Conservation (phyloP, 2,113 vertebrate species). For the Lophochroa leadbeateri region DNA sequence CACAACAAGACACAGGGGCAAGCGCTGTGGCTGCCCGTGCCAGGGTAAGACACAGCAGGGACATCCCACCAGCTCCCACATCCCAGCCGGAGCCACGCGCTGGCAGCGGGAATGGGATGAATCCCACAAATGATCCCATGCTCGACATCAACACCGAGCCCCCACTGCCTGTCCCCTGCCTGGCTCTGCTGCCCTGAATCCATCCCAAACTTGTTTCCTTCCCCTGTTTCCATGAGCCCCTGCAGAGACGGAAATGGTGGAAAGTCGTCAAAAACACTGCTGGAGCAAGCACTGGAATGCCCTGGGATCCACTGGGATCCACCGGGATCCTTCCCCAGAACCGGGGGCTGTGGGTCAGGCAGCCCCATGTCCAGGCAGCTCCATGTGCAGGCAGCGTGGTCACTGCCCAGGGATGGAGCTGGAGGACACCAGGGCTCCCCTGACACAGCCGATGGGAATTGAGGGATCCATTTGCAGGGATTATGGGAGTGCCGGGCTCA, state of each 20-base stretch:
- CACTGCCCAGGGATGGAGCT: fast-evolving
- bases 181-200: not conserved
- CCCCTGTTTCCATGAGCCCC: not conserved
- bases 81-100: not conserved
- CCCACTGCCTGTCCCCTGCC: not conserved
- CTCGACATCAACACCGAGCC: not conserved
- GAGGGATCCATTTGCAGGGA: fast-evolving
- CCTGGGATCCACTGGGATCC: not conserved
- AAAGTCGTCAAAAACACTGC: not conserved
- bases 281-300: not conserved
- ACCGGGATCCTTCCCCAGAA: not conserved
- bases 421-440: not conserved
- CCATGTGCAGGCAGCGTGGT: not conserved
- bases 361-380: not conserved
- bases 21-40: not conserved
- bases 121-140: not conserved
- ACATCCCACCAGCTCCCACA: fast-evolving
- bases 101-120: not conserved
- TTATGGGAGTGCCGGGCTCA: fast-evolving
- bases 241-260: not conserved
- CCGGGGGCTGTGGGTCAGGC: not conserved
- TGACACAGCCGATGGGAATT: not conserved
- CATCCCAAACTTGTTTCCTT: not conserved
- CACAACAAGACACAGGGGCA: not conserved
- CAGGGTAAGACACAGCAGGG: not conserved